Conservation (phyloP, 2,113 vertebrate species). For the Garra rufa region DNA sequence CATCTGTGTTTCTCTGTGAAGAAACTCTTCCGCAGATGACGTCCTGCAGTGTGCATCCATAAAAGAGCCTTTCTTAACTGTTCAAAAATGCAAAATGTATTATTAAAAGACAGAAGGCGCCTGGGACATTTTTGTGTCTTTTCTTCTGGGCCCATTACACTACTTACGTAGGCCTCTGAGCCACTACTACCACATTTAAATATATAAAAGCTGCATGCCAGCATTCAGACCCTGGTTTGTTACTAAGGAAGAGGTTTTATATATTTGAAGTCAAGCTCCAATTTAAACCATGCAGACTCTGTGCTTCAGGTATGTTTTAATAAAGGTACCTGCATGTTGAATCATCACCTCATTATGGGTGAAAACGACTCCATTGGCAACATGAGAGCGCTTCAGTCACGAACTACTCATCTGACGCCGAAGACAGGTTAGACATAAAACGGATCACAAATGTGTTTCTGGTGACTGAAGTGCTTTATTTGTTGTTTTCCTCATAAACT, state of each 20-base stretch:
- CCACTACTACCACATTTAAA: background rate
- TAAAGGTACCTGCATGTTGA: no score
- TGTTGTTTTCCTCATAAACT: background rate
- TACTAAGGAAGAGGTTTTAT: constrained; percentile 46
- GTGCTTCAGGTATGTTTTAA: constrained; percentile 58
- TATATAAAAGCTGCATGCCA: background rate
- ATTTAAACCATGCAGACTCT: constrained; percentile 55
- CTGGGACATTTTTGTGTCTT: background rate
- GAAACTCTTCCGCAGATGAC: background rate
- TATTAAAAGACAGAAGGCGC: background rate
- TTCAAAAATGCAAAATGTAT: constrained; percentile 17
- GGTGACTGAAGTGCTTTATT: background rate
- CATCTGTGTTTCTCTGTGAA: background rate
- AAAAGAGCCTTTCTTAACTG: background rate
- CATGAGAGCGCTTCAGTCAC: background rate
- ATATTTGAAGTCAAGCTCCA: constrained; percentile 46
- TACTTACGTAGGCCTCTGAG: background rate
- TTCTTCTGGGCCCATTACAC: constrained; percentile 12
- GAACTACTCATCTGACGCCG: background rate
- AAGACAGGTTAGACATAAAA: background rate
- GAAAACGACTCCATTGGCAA: constrained; percentile 38
- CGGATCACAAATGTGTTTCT: background rate
- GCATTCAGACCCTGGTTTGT: background rate
- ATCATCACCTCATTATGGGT: constrained; percentile 17
- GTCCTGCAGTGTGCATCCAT: background rate